These are phyloP conservation scores for Lota lota DNA, from an alignment of 2,113 vertebrate genomes.

Conservation along the genomic window DNA sequence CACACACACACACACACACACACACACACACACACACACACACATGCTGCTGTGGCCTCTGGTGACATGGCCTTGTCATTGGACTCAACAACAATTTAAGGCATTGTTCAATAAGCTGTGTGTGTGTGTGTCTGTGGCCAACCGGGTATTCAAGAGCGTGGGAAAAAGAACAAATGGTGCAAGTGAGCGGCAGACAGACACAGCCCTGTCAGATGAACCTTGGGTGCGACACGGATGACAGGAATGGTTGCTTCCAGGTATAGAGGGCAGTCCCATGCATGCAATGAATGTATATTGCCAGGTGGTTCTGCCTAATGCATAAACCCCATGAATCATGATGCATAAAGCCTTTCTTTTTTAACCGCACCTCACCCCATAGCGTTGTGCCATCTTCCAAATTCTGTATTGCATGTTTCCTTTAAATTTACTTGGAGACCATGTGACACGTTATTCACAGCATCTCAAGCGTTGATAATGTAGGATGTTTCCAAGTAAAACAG, in stretches of 20 bases:
- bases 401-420: no score
- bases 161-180: slow-evolving; percentile 79
- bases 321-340: not conserved
- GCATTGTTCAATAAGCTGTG: slow-evolving; percentile 77
- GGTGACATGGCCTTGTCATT: slow-evolving; percentile 65
- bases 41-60: slow-evolving; percentile 35
- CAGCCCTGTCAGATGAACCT: slow-evolving; percentile 21
- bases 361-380: not conserved
- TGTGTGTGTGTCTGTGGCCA: slow-evolving; percentile 47
- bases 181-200: slow-evolving; percentile 40
- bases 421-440: no score
- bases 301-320: not conserved
- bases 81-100: slow-evolving; percentile 67
- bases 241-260: slow-evolving; percentile 8
- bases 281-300: not conserved
- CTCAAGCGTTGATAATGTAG: no score
- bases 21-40: slow-evolving; percentile 33
- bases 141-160: slow-evolving; percentile 68
- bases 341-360: not conserved
- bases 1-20: slow-evolving; percentile 28
- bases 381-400: no score
- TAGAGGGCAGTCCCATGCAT: not conserved
- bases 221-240: slow-evolving; percentile 32
- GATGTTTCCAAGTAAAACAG: no score
- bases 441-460: no score